Evolutionary conservation across 2,888 invertebrate species (phyloP).

Genomic region (Polyploca ridens): DNA sequence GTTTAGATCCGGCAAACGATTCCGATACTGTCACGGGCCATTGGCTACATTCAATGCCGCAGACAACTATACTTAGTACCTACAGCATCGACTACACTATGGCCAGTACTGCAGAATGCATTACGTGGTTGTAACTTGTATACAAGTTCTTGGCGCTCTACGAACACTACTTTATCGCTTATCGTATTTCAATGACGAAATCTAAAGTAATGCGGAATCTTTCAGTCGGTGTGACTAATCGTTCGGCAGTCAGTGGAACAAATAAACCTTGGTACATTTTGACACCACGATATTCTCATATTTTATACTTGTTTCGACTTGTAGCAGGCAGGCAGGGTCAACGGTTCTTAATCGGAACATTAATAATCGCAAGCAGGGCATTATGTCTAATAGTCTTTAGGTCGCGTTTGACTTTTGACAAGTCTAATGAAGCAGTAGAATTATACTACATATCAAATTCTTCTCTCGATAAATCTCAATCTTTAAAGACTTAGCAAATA

Average conservation of each 20-base stretch:
- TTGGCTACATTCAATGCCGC: slow-evolving; percentile 65
- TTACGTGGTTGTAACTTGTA: background rate
- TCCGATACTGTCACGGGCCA: slow-evolving; percentile 57
- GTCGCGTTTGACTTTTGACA: background rate
- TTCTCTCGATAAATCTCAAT: too few species aligned
- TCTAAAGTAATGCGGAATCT: background rate
- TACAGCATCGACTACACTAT: slow-evolving; percentile 17
- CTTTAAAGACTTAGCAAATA: background rate
- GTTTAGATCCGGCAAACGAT: slow-evolving; percentile 35
- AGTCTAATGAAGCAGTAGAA: background rate
- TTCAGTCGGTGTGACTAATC: background rate
- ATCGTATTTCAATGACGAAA: background rate
- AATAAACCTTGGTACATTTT: background rate
- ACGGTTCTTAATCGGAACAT: background rate
- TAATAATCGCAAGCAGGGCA: background rate
- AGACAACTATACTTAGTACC: slow-evolving; percentile 19
- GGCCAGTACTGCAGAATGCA: slow-evolving; percentile 18
- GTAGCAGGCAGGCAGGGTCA: background rate
- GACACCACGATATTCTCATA: background rate
- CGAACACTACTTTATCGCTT: background rate
- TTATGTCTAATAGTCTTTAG: background rate
- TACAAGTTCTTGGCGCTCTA: background rate
- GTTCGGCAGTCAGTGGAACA: background rate
- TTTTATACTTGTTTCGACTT: background rate
- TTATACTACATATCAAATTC: too few species aligned